Base-by-base conservation (phyloP, 2,888 invertebrate species). In the Nematopogon swammerdamellus region DNA sequence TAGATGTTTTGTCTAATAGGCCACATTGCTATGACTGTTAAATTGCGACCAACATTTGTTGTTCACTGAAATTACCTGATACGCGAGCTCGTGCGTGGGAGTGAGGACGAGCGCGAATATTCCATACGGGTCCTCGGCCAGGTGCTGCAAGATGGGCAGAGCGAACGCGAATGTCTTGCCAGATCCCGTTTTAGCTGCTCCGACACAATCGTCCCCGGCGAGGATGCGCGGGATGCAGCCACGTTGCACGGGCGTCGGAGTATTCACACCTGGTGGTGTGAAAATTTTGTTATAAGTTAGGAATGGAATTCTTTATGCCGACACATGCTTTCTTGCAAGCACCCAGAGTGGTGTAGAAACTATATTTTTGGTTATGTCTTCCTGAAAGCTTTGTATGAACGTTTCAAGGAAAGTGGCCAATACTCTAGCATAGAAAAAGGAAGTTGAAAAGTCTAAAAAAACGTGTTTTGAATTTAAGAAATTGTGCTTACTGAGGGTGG, bases 101-200 rank as follows among this genome's bases (percentile, higher is more conserved):
- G 98, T 97, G 11, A 99, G 74, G 18, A 99, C 81, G 20, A 99
- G 80, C 2, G 97, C 96, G 82, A 91, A 99, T 65, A 98, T 95
- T 50, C 97, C 97, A 68, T 91, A 95, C 0, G 97, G 97, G 70
- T 99, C 97, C 63, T 95, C 91, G 51, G 92, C 91, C 20, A 98
- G 76, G 63, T 88, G 87, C 66, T 97, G 95, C 45, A 98, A 68
- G 60, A 98, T 94, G 0, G 97, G 97, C 49, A 98, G 68, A 0
- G 95, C 97, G 82, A 99, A 99, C 0, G 98, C 96, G 62, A 98
- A 86, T 1, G 99, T 99, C 81, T 99, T 99, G 2, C 98, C 98
- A 50, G 96, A 97, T 14, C 98, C 98, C 8, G 98, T 99, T 70
- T 97, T 96, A 0, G 97, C 96, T 59, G 95, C 95, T 8, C 96